Evolutionary conservation across 1,140 invertebrate species (phyloP), one percentile per base, ranked within the genome.

Genomic region (Cardiocondyla obscurior): DNA sequence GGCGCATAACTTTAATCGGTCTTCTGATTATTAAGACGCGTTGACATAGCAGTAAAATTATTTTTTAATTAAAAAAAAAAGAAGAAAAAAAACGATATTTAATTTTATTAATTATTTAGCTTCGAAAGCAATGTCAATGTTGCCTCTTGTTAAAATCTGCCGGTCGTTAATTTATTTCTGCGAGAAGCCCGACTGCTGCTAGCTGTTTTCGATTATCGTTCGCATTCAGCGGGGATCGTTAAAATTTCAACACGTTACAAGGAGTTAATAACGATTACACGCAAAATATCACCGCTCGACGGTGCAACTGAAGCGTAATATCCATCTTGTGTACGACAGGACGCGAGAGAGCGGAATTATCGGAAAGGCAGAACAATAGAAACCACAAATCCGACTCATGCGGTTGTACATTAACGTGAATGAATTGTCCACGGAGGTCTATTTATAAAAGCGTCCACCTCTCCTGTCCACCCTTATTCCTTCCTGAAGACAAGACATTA

Each of bases 1-100:
- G 30, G 58, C 74, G 74, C 33, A 16, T n/a, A 72, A 58, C 28
- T 46, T 46, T 57, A 72, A 85, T 85, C 72, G 65, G 77, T 85
- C 62, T 30, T n/a, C 22, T 51, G 33, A 84, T 44, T 44, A 73
- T 67, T 81, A 30, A 79, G 39, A 1, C 7, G 25, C n/a, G 46
- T 22, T 3, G 25, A 81, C 42, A 10, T 3, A 42, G 10, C 8
- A 42, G 10, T 3, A 14, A 39, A 39, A 12, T n/a, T n/a, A 62
- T 22, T 22, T 22, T 19, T 1, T 22, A 2, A 62, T 85, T 36
- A n/a, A 51, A 22, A 73, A 53, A 74, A n/a, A n/a, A n/a, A n/a
- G n/a, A n/a, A n/a, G n/a, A n/a, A n/a, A n/a, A n/a, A n/a, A n/a
- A n/a, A n/a, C n/a, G n/a, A 25, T 8, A 36, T 62, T 33, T 64